A percentile compares a stretch with the other conserved stretches of the same genome.
These are phyloP conservation scores for Melinaea marsaeus DNA, from an alignment of 2,888 invertebrate genomes.

Conservation along the genomic window DNA sequence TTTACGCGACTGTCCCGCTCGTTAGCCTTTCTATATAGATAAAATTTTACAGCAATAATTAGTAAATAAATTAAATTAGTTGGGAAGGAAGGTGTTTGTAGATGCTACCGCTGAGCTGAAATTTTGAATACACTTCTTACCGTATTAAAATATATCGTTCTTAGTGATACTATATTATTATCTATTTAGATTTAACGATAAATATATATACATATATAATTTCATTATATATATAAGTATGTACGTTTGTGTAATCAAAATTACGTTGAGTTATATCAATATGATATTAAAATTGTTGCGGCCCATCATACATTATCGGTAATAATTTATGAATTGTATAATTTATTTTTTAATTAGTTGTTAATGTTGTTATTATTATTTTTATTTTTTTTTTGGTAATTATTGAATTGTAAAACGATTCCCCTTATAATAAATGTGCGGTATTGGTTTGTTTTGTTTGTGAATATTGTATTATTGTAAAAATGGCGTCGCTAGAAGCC, in stretches of 20 bases:
- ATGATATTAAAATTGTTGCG: constrained; percentile 75
- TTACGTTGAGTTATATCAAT: constrained; percentile 60
- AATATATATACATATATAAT: too few relatives aligned
- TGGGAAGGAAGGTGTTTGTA: constrained; percentile 66
- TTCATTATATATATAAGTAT: too few relatives aligned
- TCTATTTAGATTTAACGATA: constrained; percentile 11
- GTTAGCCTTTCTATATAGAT: constrained; percentile 73
- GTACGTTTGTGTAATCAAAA: constrained; percentile 47
- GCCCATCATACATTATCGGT: constrained; percentile 61
- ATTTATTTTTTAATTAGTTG: constrained; percentile 66
- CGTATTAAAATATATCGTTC: neutral
- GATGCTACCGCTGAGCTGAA: constrained; percentile 58
- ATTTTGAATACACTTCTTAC: neutral
- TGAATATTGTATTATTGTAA: constrained; percentile 38
- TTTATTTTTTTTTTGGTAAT: constrained; percentile 45
- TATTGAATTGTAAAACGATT: constrained; percentile 57
- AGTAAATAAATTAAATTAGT: constrained; percentile 70
- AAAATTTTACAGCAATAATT: constrained; percentile 75
- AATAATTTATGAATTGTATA: constrained; percentile 50
- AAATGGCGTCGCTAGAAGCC: constrained; percentile 16
- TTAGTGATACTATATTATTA: constrained; percentile 5
- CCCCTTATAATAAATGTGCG: constrained; percentile 46
- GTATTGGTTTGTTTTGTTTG: constrained; percentile 47
- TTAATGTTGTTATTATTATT: constrained; percentile 55
- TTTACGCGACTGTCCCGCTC: constrained; percentile 34